Percentiles rank a stretch among this genome's conserved stretches.
Evolutionary conservation across 2,888 invertebrate genomes (phyloP).

Genomic region (Aromia moschata): DNA sequence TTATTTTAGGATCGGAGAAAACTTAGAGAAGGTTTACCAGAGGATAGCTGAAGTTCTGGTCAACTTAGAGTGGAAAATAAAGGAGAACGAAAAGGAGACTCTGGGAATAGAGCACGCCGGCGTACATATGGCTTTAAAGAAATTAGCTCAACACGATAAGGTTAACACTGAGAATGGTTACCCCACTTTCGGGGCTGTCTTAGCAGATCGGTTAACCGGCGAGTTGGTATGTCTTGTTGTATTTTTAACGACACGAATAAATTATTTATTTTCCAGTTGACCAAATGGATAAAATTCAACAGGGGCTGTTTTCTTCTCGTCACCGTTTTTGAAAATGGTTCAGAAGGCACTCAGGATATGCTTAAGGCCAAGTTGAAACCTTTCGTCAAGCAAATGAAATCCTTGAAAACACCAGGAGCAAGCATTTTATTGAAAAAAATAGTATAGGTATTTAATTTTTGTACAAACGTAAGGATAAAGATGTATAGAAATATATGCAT

Average conservation of each 20-base stretch:
- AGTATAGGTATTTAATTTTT: no score
- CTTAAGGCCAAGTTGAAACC: conserved; percentile 66
- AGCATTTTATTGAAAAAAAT: conserved; percentile 67
- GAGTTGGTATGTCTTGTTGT: conserved; percentile 69
- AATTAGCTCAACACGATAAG: conserved; percentile 74
- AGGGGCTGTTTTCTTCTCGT: conserved; percentile 81
- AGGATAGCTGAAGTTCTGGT: conserved; percentile 63
- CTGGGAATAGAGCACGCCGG: conserved; percentile 78
- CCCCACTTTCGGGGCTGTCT: conserved; percentile 68
- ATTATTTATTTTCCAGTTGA: no score
- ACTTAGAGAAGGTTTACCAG: conserved; percentile 59
- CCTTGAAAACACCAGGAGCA: conserved; percentile 69
- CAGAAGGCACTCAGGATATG: conserved; percentile 60
- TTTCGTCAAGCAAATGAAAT: conserved; percentile 63
- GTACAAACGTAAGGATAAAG: no score
- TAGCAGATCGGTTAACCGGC: conserved; percentile 66
- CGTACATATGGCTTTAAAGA: conserved; percentile 80
- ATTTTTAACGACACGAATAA: no score
- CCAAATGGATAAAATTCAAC: conserved; percentile 75
- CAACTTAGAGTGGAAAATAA: conserved; percentile 67
- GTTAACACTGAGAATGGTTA: conserved; percentile 59
- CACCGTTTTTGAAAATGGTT: conserved; percentile 72
- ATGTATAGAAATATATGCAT: no score
- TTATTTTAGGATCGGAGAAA: conserved; percentile 44
- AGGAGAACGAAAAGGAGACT: conserved; percentile 61